phyloP scores from a whole-genome alignment of 2,797 vertebrate genomes.

The Hephaestus fuliginosus region DNA sequence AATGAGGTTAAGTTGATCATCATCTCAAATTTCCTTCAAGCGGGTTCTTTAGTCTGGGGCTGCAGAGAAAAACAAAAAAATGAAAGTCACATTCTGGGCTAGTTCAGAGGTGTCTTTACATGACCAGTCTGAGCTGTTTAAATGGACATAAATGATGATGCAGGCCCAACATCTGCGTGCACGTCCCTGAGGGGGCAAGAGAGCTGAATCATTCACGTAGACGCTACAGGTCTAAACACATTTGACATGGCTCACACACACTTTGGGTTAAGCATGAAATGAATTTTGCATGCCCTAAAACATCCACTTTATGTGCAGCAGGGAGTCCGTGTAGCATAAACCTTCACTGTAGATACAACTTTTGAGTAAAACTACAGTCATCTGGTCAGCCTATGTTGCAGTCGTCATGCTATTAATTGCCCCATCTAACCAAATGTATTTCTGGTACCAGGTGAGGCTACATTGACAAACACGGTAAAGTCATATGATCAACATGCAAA shows the following conservation, averaged over 20 bases:
- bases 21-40: slow-evolving; percentile 42
- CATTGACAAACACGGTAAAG: neutral
- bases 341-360: neutral
- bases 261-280: slow-evolving; percentile 1
- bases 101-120: slow-evolving; percentile 15
- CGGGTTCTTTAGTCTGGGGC: slow-evolving; percentile 27
- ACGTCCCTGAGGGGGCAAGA: neutral
- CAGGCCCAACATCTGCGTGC: slow-evolving; percentile 23
- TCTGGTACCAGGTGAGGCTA: neutral
- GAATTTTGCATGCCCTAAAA: neutral
- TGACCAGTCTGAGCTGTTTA: neutral
- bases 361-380: neutral
- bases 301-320: neutral
- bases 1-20: slow-evolving; percentile 49
- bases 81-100: neutral
- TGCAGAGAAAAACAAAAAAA: slow-evolving; percentile 10
- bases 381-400: neutral
- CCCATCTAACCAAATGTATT: neutral
- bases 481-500: neutral
- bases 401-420: neutral
- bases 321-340: neutral
- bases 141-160: neutral
- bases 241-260: neutral
- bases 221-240: slow-evolving; percentile 21
- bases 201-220: slow-evolving; percentile 11